Evolutionary conservation across 2,113 vertebrate genomes (phyloP).

Genomic region (Sinocyclocheilus grahami): DNA sequence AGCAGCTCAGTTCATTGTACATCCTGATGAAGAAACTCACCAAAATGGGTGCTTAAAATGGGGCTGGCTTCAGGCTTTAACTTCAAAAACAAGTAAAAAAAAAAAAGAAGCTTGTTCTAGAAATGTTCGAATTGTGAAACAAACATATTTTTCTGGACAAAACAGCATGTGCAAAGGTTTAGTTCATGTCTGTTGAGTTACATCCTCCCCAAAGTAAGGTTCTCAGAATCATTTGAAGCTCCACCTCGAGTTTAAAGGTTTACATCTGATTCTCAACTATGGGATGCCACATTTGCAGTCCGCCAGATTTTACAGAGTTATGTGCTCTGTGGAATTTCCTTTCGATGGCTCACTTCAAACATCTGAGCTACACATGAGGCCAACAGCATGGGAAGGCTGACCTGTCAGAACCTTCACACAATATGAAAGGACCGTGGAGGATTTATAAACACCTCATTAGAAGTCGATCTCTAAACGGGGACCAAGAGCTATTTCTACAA

Average conservation of each 20-base stretch:
- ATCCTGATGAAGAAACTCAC: not conserved
- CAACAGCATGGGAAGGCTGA: not conserved
- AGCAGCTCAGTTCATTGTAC: not conserved
- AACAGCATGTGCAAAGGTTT: not conserved
- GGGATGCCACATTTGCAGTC: conserved; percentile 45
- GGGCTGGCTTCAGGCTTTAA: not conserved
- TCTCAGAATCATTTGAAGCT: conserved; percentile 4
- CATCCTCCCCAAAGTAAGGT: not conserved
- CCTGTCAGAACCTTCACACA: conserved; percentile 17
- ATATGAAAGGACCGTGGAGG: conserved; percentile 3
- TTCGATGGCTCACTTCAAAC: conserved; percentile 57
- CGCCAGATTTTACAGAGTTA: conserved; percentile 57
- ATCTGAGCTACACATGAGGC: conserved; percentile 59
- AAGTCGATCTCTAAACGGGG: conserved; percentile 2
- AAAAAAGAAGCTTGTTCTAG: not conserved
- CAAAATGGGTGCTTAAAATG: not conserved
- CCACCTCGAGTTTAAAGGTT: not conserved
- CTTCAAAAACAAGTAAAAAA: not conserved
- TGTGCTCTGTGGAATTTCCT: conserved; percentile 60
- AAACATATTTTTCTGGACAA: not conserved
- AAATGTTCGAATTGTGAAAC: not conserved
- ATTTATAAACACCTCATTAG: conserved; percentile 16
- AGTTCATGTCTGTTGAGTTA: not conserved
- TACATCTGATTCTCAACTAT: conserved; percentile 33
- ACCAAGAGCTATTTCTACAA: conserved; percentile 28